Conservation (phyloP, 2,888 invertebrate genomes). For the Rotaria socialis region DNA sequence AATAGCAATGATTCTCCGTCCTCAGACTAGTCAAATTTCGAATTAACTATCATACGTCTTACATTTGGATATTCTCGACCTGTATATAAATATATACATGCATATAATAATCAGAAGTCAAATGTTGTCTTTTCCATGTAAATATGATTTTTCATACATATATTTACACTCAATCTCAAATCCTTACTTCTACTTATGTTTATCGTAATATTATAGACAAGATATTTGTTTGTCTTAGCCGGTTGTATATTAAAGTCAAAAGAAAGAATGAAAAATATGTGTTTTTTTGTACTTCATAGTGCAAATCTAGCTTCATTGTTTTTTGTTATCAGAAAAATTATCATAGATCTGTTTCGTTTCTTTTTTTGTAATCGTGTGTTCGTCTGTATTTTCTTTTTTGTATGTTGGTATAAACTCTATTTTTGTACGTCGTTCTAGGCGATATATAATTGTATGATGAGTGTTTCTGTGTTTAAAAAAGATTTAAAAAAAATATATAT, state of each 20-base stretch:
- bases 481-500: not conserved
- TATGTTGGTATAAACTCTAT: not conserved
- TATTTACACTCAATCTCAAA: not conserved
- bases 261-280: not conserved
- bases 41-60: not conserved
- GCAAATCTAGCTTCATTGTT: not conserved
- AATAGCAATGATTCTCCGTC: not conserved
- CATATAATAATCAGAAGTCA: slow-evolving; percentile 11
- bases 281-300: not conserved
- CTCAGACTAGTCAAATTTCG: not conserved
- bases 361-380: not conserved
- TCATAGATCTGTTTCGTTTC: not conserved
- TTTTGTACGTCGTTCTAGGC: slow-evolving; percentile 26
- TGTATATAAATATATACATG: not conserved
- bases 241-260: not conserved
- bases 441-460: slow-evolving; percentile 1
- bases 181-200: not conserved
- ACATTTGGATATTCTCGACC: not conserved
- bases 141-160: not conserved
- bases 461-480: not conserved
- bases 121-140: slow-evolving; percentile 5
- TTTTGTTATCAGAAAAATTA: not conserved
- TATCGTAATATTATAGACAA: not conserved
- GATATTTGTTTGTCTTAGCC: not conserved
- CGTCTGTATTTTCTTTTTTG: not conserved